These are phyloP conservation scores for Hipparchia sbordonii DNA, from an alignment of 2,888 invertebrate species.

Conservation along the genomic window DNA sequence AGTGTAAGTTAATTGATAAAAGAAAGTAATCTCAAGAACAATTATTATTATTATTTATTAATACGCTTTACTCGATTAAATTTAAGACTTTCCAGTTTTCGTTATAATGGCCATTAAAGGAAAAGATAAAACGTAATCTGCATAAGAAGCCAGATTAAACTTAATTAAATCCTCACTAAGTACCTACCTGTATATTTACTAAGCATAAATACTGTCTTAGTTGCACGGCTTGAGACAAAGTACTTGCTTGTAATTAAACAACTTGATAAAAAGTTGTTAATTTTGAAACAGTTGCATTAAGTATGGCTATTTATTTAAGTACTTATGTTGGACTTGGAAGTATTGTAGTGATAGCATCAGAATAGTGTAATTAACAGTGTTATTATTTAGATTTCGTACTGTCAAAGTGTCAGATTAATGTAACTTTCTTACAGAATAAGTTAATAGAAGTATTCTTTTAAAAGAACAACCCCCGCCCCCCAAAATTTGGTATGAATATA, in stretches of 20 bases:
- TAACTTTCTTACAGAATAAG: no score
- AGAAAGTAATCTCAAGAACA: no score
- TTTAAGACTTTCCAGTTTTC: no score
- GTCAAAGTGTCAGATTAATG: no score
- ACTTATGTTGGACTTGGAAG: background rate
- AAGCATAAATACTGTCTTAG: slow-evolving; percentile 7
- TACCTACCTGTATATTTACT: background rate
- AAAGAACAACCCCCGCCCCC: no score
- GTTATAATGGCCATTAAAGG: background rate
- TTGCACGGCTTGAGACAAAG: slow-evolving; percentile 10
- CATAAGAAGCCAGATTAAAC: slow-evolving; percentile 1
- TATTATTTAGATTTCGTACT: no score
- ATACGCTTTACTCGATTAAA: no score
- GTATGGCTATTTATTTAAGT: background rate
- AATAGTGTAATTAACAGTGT: no score
- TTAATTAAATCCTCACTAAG: background rate
- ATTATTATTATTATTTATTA: no score
- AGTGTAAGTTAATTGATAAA: no score
- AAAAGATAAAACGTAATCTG: background rate
- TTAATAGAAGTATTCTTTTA: no score
- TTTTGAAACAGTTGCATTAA: background rate
- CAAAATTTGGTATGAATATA: no score
- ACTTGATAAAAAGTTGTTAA: slow-evolving; percentile 12
- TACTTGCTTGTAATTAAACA: slow-evolving; percentile 5
- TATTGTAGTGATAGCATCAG: background rate